Base-by-base conservation (phyloP, 1,140 invertebrate genomes). In the Stegodyphus dumicola region DNA sequence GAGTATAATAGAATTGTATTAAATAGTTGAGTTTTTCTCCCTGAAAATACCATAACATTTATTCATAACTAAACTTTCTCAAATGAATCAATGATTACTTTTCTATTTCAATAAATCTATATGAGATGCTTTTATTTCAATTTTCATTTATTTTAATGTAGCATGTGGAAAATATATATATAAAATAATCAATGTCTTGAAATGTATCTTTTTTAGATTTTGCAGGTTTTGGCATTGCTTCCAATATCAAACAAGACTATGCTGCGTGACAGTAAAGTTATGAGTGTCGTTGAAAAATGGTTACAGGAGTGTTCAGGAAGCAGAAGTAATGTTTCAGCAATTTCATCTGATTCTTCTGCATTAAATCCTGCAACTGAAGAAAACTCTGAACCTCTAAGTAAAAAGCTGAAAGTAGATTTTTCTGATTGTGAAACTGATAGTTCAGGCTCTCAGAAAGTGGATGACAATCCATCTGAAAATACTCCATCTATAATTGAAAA, bases 201-300 rank as follows among this genome's bases (percentile, higher is more conserved):
- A 33, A 33, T 33, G 33, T 33, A 33, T 15, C 15, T 60, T 6
- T 65, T 75, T 69, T 56, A 87, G 87, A 85, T 87, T 66, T 69
- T 89, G 13, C 81, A 87, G 83, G 76, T 89, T 0, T 88, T 92
- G 60, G 93, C 94, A 77, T 93, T 94, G 69, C 92, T 99, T 77
- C 97, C 97, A 6, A 97, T 99, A 84, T 94, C 95, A 3, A 98
- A 98, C 90, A 97, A 96, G 90, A 98, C 95, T 0, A 95, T 97
- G 91, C 91, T 99, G 4, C 94, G 95, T 89, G 97, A 99, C 88
- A 97, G 95, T 89, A 96, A 97, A 89, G 95, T 99, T 70, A 88
- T 92, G 76, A 87, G 85, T 49, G 93, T 96, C 17, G 94, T 98
- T 67, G 94, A 97, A 90, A 93, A 94, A 88, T 97, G 96, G 96